Conservation (phyloP, 2,797 vertebrate genomes). For the Dicrostonyx torquatus region DNA sequence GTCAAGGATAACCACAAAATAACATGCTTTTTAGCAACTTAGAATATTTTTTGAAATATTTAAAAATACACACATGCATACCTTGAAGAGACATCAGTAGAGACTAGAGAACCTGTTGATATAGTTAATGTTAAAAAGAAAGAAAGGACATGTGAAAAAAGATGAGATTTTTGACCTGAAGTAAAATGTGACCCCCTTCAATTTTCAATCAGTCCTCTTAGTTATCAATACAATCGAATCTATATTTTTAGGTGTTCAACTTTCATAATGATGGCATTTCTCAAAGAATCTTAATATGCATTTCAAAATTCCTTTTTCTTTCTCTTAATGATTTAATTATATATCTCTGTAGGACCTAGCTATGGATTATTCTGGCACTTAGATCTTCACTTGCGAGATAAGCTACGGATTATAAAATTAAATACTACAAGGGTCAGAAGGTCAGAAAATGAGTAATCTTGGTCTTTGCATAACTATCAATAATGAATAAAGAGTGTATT, state of each 20-base stretch:
- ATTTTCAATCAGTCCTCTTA: not conserved
- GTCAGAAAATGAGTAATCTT: not conserved
- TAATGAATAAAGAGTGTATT: not conserved
- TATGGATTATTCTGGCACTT: not conserved
- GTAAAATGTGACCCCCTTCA: not conserved
- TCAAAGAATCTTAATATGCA: not conserved
- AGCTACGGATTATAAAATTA: not conserved
- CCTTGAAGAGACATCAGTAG: not conserved
- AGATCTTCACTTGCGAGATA: not conserved
- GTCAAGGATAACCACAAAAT: not conserved
- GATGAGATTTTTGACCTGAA: not conserved
- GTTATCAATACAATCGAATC: not conserved
- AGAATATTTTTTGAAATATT: slow-evolving; percentile 1
- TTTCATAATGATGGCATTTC: not conserved
- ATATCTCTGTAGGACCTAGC: not conserved
- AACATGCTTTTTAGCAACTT: not conserved
- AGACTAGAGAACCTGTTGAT: not conserved
- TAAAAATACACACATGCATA: not conserved
- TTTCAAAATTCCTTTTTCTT: not conserved
- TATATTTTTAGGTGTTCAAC: not conserved
- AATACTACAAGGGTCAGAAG: not conserved
- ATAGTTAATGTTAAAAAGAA: not conserved
- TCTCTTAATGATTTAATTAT: not conserved
- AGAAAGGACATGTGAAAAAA: not conserved
- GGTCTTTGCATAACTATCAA: not conserved